These are phyloP conservation scores for Arnoldichthys spilopterus DNA, from an alignment of 2,797 vertebrate genomes.

Conservation along the genomic window DNA sequence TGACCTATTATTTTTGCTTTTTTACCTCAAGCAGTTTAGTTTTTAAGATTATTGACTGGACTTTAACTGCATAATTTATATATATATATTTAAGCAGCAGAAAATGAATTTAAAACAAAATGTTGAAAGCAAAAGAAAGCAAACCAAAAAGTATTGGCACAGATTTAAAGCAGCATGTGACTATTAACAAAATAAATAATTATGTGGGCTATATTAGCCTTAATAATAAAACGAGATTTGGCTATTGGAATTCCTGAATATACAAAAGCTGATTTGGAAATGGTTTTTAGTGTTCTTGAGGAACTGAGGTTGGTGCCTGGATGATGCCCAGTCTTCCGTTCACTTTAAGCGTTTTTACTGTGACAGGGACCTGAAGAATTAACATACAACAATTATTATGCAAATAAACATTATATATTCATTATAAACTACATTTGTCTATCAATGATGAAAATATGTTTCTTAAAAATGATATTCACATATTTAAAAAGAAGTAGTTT, in stretches of 20 bases:
- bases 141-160: constrained; percentile 50
- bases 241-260: constrained; percentile 29
- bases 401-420: background rate
- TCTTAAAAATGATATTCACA: too few species aligned
- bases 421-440: background rate
- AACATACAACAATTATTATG: constrained; percentile 41
- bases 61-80: too few species aligned
- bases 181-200: constrained; percentile 36
- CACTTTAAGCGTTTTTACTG: constrained; percentile 77
- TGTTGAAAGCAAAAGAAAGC: constrained; percentile 23
- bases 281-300: constrained; percentile 46
- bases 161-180: constrained; percentile 43
- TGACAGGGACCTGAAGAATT: constrained; percentile 70
- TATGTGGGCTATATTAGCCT: background rate
- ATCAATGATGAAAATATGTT: too few species aligned
- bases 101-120: background rate
- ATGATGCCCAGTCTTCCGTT: constrained; percentile 79
- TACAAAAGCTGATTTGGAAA: background rate
- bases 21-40: too few species aligned
- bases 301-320: constrained; percentile 58
- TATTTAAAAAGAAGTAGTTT: background rate
- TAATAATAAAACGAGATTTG: constrained; percentile 34
- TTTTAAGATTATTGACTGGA: too few species aligned
- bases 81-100: background rate
- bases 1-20: too few species aligned